Conservation (phyloP, 2,888 invertebrate species). For the Oxyteleia sp. region DNA sequence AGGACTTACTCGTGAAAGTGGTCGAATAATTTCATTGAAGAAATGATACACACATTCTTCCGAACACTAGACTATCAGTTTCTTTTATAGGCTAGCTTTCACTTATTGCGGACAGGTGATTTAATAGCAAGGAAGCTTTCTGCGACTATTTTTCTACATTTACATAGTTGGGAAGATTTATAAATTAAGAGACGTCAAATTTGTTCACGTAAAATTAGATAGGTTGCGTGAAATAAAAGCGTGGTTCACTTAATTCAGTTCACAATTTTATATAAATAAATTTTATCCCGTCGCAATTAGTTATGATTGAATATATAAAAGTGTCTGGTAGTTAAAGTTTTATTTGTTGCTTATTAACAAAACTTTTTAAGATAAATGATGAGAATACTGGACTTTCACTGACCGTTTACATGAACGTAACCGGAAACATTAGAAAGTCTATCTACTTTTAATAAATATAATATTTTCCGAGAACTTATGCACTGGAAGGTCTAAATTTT, state of each 20-base stretch:
- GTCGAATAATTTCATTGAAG: slow-evolving; percentile 46
- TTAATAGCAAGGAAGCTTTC: slow-evolving; percentile 18
- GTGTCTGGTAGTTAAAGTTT: neutral
- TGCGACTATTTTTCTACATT: slow-evolving; percentile 19
- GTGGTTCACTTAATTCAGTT: no score
- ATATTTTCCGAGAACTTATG: no score
- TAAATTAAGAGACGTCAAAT: no score
- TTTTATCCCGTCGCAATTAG: no score
- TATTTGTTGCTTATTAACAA: slow-evolving; percentile 3
- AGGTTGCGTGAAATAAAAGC: no score
- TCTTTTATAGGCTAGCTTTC: slow-evolving; percentile 60
- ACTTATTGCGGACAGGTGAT: slow-evolving; percentile 39
- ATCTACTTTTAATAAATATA: slow-evolving; percentile 3
- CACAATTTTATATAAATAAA: no score
- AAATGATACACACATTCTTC: slow-evolving; percentile 36
- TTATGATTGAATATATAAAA: neutral
- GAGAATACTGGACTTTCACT: slow-evolving; percentile 41
- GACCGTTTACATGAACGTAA: slow-evolving; percentile 23
- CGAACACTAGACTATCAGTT: slow-evolving; percentile 42
- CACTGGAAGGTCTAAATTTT: no score
- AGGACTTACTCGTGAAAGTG: slow-evolving; percentile 62
- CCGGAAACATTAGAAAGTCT: slow-evolving; percentile 45
- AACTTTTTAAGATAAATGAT: neutral
- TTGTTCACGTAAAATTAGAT: no score
- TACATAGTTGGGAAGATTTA: no score